Evolutionary conservation across 2,888 invertebrate species (phyloP), one percentile per base, ranked within the genome.

Genomic region (Xestia xanthographa): DNA sequence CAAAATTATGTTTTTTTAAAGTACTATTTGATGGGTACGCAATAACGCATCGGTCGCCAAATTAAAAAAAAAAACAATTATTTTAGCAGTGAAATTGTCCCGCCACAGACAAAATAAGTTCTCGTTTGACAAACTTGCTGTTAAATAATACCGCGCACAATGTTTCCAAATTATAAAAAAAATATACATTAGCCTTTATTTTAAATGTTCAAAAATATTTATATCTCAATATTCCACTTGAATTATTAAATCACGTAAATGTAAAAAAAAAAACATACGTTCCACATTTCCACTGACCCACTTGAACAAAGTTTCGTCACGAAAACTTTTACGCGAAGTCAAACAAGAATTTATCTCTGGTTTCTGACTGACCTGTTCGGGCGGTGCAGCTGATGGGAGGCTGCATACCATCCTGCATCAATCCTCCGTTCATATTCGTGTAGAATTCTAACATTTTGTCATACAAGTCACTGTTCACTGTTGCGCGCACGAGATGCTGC

Each of bases 381-480:
- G 97, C 97, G 87, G 97, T 96, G 93, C 97, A 97, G 88, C 97
- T 97, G 86, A 97, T 95, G 82, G 97, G 97, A 73, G 97, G 97
- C 92, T 97, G 96, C 93, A 96, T 93, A 75, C 95, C 95, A 85
- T 97, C 97, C 88, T 96, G 97, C 92, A 97, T 94, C 95, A 97
- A 96, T 93, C 96, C 97, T 81, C 97, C 91, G 88, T 97, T 97
- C 85, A 97, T 95, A 91, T 97, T 97, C 76, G 97, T 97, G 92
- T 97, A 98, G 94, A 98, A 98, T 93, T 98, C 98, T 95, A 98
- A 97, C 98, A 98, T 98, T 91, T 94, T 90, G 41, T 91, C 89
- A 92, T 91, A 83, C 75, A 92, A 90, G 81, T 84, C 90, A 90
- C 90, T 85, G 84, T 66, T 66, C 87, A 88, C 89, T 87, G 82